phyloP scores from a whole-genome alignment of 1,140 invertebrate genomes.

The Aphelinus atriplicis region DNA sequence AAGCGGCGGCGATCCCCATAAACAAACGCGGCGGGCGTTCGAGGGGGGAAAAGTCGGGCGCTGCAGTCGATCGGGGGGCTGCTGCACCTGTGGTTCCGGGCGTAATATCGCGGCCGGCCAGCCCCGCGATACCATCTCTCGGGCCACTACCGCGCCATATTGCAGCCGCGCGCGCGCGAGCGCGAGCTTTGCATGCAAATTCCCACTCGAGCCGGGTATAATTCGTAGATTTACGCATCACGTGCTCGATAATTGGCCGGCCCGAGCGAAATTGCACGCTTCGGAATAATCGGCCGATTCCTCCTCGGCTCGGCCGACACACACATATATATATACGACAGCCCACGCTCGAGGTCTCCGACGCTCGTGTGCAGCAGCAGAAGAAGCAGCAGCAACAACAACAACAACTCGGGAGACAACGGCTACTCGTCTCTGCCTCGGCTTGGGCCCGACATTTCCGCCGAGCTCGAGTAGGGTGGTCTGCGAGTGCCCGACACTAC shows the following conservation, averaged over 20 bases:
- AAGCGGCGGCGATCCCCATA: too few relatives aligned
- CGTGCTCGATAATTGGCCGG: not conserved
- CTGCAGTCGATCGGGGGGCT: not conserved
- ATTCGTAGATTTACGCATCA: slow-evolving; percentile 32
- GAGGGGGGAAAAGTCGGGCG: not conserved
- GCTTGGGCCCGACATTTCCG: not conserved
- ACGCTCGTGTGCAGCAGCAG: too few relatives aligned
- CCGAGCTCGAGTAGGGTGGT: not conserved
- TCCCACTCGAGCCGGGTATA: slow-evolving; percentile 18
- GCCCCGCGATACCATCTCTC: slow-evolving; percentile 25
- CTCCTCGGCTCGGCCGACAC: not conserved
- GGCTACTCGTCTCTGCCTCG: too few relatives aligned
- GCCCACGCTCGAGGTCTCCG: too few relatives aligned
- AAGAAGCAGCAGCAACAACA: too few relatives aligned
- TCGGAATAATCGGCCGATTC: slow-evolving; percentile 28
- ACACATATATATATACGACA: too few relatives aligned
- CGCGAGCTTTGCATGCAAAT: slow-evolving; percentile 22
- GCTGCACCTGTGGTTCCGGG: not conserved
- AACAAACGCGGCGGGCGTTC: too few relatives aligned
- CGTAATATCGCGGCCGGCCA: not conserved
- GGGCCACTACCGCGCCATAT: not conserved
- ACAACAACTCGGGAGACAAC: too few relatives aligned
- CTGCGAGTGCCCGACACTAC: not conserved
- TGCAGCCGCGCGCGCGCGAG: not conserved
- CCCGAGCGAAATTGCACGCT: slow-evolving; percentile 21